Percentiles rank a stretch among this genome's conserved stretches.
phyloP scores from a whole-genome alignment of 2,113 vertebrate genomes.

The Anolis sagrei region DNA sequence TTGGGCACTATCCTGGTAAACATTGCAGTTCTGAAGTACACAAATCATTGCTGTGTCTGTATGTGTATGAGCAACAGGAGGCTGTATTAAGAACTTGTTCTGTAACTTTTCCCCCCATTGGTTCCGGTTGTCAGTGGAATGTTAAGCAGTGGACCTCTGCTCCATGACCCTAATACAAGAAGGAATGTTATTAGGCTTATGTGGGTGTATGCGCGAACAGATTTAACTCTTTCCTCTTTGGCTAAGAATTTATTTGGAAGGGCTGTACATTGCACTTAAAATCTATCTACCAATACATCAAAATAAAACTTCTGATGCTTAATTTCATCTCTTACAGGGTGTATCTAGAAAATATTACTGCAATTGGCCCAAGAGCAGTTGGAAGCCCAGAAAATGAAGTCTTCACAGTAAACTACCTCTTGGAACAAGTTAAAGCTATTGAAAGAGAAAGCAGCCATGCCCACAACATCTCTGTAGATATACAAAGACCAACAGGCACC shows the following conservation, averaged over 20 bases:
- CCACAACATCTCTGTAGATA: constrained; percentile 85
- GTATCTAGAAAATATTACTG: constrained; percentile 92
- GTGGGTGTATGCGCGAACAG: fast-evolving
- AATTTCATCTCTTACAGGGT: constrained; percentile 75
- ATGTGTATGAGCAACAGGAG: fast-evolving
- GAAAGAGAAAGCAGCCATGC: constrained; percentile 74
- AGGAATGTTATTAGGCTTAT: neutral
- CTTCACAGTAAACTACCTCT: constrained; percentile 88
- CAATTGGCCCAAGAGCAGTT: constrained; percentile 89
- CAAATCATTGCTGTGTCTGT: fast-evolving
- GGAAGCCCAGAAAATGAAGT: constrained; percentile 95
- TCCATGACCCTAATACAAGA: fast-evolving
- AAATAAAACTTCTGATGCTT: constrained; percentile 22
- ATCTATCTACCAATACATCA: neutral
- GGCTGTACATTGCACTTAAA: neutral
- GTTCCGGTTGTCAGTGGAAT: neutral
- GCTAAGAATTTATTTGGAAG: neutral
- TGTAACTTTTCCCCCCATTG: neutral
- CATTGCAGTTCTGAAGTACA: neutral
- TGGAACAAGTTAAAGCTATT: constrained; percentile 88
- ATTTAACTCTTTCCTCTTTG: neutral
- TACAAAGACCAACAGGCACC: constrained; percentile 92
- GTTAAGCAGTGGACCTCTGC: neutral
- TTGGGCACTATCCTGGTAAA: fast-evolving
- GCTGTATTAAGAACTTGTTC: neutral